phyloP scores from a whole-genome alignment of 2,113 vertebrate species.

The Saguinus midas region DNA sequence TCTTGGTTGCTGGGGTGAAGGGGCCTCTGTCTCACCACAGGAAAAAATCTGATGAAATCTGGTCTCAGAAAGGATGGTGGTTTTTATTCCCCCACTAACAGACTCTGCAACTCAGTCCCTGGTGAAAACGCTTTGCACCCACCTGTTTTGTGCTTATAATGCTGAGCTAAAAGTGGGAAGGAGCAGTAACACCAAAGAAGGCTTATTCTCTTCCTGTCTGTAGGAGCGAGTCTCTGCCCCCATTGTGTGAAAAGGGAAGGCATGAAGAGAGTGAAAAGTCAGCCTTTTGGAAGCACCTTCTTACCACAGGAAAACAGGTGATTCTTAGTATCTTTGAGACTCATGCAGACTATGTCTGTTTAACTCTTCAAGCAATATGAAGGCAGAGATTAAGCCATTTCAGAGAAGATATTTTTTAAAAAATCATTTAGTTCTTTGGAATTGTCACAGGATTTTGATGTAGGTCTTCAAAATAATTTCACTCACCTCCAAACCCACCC shows the following conservation, averaged over 20 bases:
- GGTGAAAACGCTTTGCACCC: not conserved
- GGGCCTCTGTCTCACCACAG: slow-evolving; percentile 71
- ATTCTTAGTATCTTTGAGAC: not conserved
- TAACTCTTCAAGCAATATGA: not conserved
- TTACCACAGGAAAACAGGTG: not conserved
- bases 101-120: not conserved
- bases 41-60: slow-evolving; percentile 73
- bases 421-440: not conserved
- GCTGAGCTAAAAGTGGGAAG: slow-evolving; percentile 54
- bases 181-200: slow-evolving; percentile 56
- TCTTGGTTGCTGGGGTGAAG: slow-evolving; percentile 81
- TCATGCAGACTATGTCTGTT: not conserved
- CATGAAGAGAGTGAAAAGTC: slow-evolving; percentile 56
- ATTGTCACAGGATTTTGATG: not conserved
- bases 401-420: not conserved
- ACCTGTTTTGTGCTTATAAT: slow-evolving; percentile 56
- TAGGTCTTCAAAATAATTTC: not conserved
- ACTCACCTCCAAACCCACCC: not conserved
- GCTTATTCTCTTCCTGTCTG: not conserved
- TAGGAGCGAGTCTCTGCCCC: slow-evolving; percentile 53
- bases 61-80: slow-evolving; percentile 51
- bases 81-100: not conserved
- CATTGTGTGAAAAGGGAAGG: slow-evolving; percentile 66
- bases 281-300: slow-evolving; percentile 39
- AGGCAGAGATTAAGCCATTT: not conserved